Evolutionary conservation across 2,113 vertebrate species (phyloP).

Genomic region (Stigmatopora argus): DNA sequence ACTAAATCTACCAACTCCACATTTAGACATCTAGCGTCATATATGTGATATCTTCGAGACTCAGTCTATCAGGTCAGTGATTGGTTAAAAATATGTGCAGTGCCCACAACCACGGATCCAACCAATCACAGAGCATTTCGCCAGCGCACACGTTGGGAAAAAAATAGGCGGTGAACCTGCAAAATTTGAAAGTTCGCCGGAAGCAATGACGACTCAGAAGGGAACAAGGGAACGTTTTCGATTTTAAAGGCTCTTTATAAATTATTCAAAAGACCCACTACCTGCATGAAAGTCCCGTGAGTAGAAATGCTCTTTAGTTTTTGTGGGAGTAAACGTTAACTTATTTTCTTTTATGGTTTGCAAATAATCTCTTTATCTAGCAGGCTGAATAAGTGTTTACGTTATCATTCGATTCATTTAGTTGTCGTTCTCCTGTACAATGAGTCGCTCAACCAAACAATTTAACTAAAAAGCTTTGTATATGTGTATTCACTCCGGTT

Average conservation of each 20-base stretch:
- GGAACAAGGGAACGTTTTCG: constrained; percentile 10
- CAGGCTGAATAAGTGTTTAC: constrained; percentile 24
- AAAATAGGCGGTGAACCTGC: constrained; percentile 53
- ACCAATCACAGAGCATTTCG: constrained; percentile 34
- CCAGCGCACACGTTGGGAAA: background rate
- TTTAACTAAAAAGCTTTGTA: background rate
- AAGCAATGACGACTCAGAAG: constrained; percentile 29
- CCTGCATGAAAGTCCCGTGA: constrained; percentile 41
- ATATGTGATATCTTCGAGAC: background rate
- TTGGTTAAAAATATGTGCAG: constrained; percentile 35
- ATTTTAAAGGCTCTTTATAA: background rate
- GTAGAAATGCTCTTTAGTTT: background rate
- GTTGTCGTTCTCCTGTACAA: no score
- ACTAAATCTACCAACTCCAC: no score
- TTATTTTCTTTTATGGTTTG: constrained; percentile 4
- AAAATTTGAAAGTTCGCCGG: constrained; percentile 71
- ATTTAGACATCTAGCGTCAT: no score
- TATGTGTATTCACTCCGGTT: background rate
- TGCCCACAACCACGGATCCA: constrained; percentile 4
- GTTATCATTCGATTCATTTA: background rate
- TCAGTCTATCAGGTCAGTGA: background rate
- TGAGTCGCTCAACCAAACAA: background rate
- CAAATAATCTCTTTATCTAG: constrained; percentile 12
- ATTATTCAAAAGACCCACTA: background rate
- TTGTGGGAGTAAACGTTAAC: background rate